Percentiles rank a stretch among this genome's conserved stretches.
Evolutionary conservation across 2,113 vertebrate genomes (phyloP).

Genomic region (Crotalus horridus): DNA sequence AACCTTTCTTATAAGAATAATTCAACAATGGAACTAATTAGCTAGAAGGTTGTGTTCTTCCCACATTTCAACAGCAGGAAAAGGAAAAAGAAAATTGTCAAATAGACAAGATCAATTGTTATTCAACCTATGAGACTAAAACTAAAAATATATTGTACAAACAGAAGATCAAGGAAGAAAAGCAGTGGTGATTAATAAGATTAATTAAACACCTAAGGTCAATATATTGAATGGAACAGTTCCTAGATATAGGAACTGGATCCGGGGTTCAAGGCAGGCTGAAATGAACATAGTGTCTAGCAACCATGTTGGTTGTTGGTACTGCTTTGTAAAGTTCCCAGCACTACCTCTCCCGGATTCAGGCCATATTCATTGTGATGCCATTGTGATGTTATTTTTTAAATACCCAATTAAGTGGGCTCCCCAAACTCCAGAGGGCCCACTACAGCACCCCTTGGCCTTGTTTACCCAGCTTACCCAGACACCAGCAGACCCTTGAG

Average conservation of each 20-base stretch:
- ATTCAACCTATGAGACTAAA: not conserved
- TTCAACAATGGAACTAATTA: not conserved
- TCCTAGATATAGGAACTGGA: not conserved
- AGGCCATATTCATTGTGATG: not conserved
- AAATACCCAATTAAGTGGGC: not conserved
- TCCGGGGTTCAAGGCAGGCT: not conserved
- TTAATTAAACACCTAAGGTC: not conserved
- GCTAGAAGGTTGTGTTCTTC: not conserved
- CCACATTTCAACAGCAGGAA: not conserved
- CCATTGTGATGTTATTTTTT: not conserved
- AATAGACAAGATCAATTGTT: not conserved
- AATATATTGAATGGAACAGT: not conserved
- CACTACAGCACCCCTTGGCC: not conserved
- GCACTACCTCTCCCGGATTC: not conserved
- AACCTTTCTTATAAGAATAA: not conserved
- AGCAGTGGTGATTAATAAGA: not conserved
- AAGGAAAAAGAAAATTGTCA: not conserved
- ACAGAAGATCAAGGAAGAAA: not conserved
- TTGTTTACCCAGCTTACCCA: not conserved
- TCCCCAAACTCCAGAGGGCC: not conserved
- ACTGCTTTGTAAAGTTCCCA: not conserved
- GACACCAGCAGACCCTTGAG: not conserved
- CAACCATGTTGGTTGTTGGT: not conserved
- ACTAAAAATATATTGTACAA: not conserved
- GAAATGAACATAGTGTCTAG: not conserved